Evolutionary conservation across 1,140 invertebrate genomes (phyloP), one percentile per base, ranked within the genome.

Genomic region (Caenorhabditis remanei): DNA sequence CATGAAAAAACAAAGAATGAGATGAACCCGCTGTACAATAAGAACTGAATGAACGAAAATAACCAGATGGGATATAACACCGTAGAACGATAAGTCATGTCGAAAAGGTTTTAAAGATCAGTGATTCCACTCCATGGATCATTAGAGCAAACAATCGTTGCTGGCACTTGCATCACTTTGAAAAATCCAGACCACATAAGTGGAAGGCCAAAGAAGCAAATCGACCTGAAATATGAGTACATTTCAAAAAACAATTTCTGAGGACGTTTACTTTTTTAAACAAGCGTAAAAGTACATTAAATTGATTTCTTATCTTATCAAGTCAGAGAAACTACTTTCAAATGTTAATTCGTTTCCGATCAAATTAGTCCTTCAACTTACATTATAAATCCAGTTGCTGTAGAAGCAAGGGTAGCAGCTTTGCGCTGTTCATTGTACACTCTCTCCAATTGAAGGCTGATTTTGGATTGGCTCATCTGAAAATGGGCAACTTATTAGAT

Each of bases 51-150:
- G 14, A 19, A 46, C n/a, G 41, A 9, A 19, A 46, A 21, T n/a
- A 19, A 79, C 71, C 71, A 79, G 71, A 79, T 19, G n/a, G 24
- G n/a, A 50, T n/a, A 83, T 3, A 21, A 61, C 58, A 84, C 83
- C 43, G 58, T 84, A 84, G 40, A 11, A 46, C 48, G 43, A 32
- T 21, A 16, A 61, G 46, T 84, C 46, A 84, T 84, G 46, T 46
- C 14, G n/a, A 19, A 24, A 61, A 21, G 48, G 21, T 4, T 24
- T 85, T 41, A 85, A 71, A 87, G 75, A 65, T 83, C 55, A 40
- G 86, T 87, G n/a, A 87, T 79, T 71, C 55, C 86, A 53, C 58
- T 56, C 86, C 86, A 87, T 53, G 86, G 86, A 83, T 87, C 86
- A 14, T 85, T 79, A 2, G 85, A 75, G 85, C 65, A 83, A 56